These are phyloP conservation scores for Ecliptopera silaceata DNA, from an alignment of 2,888 invertebrate genomes.

Conservation along the genomic window DNA sequence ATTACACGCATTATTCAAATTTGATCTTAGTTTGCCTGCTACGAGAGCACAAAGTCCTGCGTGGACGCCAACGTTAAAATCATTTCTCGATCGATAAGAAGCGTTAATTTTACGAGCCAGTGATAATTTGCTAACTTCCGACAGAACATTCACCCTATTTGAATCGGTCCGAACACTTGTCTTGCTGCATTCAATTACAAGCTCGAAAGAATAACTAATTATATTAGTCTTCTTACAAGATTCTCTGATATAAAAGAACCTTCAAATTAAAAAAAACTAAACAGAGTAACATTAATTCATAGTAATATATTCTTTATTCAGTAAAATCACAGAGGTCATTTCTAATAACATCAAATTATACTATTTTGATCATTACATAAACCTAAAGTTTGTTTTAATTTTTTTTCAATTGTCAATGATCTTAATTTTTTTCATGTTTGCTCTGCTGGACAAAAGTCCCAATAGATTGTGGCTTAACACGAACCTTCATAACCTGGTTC, in stretches of 20 bases:
- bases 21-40: slow-evolving; percentile 58
- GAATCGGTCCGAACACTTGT: slow-evolving; percentile 77
- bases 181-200: slow-evolving; percentile 74
- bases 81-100: slow-evolving; percentile 81
- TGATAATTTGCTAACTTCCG: slow-evolving; percentile 84
- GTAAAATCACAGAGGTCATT: too few species aligned
- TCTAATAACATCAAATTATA: too few species aligned
- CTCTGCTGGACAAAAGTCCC: too few species aligned
- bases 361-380: too few species aligned
- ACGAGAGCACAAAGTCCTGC: slow-evolving; percentile 61
- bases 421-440: too few species aligned
- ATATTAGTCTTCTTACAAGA: slow-evolving; percentile 42
- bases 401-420: too few species aligned
- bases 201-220: slow-evolving; percentile 62
- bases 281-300: too few species aligned
- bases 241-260: slow-evolving; percentile 5
- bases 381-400: too few species aligned
- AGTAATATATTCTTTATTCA: too few species aligned
- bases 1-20: slow-evolving; percentile 51
- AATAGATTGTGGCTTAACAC: too few species aligned
- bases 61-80: slow-evolving; percentile 58
- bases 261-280: not conserved
- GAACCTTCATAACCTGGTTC: too few species aligned
- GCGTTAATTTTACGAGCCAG: slow-evolving; percentile 83
- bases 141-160: slow-evolving; percentile 76